A percentile compares a stretch with the other conserved stretches of the same genome.
These are phyloP conservation scores for Ypsolopha sequella DNA, from an alignment of 2,888 invertebrate species.

Conservation along the genomic window DNA sequence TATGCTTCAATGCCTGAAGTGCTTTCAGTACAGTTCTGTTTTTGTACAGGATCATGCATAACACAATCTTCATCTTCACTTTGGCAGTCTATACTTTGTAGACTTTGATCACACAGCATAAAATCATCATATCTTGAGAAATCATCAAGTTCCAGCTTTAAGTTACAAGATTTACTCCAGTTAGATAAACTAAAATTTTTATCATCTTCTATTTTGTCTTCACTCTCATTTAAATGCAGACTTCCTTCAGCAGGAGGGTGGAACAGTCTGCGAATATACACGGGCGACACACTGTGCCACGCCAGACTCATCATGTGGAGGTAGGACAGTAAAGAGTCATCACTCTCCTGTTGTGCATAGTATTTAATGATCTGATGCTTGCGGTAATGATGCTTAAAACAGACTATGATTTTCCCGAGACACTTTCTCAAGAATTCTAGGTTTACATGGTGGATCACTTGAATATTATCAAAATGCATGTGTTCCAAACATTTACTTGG, in stretches of 20 bases:
- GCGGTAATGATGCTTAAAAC: slow-evolving; percentile 30
- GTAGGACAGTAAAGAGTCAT: slow-evolving; percentile 16
- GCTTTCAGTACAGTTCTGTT: not conserved
- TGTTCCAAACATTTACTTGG: slow-evolving; percentile 15
- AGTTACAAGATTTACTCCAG: slow-evolving; percentile 23
- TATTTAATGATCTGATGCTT: slow-evolving; percentile 24
- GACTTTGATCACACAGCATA: slow-evolving; percentile 22
- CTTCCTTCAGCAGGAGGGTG: slow-evolving; percentile 19
- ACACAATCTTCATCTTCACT: not conserved
- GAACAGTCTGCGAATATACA: slow-evolving; percentile 18
- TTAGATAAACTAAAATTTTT: slow-evolving; percentile 21
- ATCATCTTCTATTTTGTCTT: slow-evolving; percentile 16
- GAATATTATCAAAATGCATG: slow-evolving; percentile 20
- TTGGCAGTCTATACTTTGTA: slow-evolving; percentile 15
- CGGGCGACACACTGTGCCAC: slow-evolving; percentile 23
- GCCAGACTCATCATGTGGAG: slow-evolving; percentile 25
- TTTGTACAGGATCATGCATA: not conserved
- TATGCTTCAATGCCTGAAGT: slow-evolving; percentile 24
- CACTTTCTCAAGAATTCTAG: slow-evolving; percentile 18
- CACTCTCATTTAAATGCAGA: slow-evolving; percentile 9
- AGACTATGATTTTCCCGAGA: slow-evolving; percentile 20
- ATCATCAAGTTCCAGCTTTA: slow-evolving; percentile 17
- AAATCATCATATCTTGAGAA: slow-evolving; percentile 20
- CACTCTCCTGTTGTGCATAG: slow-evolving; percentile 15
- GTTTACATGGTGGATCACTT: slow-evolving; percentile 15